A percentile compares a stretch with the other conserved stretches of the same genome.
These are phyloP conservation scores for Latrodectus geometricus DNA, from an alignment of 1,140 invertebrate genomes.

Conservation along the genomic window DNA sequence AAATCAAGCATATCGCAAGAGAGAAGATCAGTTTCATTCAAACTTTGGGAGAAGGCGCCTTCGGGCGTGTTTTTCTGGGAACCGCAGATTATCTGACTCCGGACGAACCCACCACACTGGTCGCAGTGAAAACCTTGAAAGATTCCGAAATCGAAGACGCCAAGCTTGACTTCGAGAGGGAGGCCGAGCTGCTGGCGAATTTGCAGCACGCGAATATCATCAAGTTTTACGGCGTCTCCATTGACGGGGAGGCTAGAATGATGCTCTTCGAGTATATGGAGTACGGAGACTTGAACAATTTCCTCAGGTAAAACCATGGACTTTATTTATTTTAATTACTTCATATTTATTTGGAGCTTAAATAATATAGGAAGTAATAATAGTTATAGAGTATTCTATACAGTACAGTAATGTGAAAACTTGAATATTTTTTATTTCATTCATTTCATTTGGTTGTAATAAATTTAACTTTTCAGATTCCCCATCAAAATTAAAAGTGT, in stretches of 20 bases:
- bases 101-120: conserved; percentile 65
- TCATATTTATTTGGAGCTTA: no score
- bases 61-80: conserved; percentile 71
- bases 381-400: no score
- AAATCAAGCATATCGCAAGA: conserved; percentile 67
- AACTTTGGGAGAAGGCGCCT: conserved; percentile 71
- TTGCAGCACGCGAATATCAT: conserved; percentile 71
- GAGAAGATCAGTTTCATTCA: conserved; percentile 69
- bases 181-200: conserved; percentile 70
- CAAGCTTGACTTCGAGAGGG: conserved; percentile 69
- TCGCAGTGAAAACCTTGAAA: conserved; percentile 69
- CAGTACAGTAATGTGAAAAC: no score
- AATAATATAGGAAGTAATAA: no score
- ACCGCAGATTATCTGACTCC: conserved; percentile 67
- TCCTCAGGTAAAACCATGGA: no score
- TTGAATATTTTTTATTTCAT: no score
- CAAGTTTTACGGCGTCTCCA: conserved; percentile 70
- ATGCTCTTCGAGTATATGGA: conserved; percentile 73
- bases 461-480: no score
- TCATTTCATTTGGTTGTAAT: no score
- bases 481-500: no score
- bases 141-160: conserved; percentile 61
- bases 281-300: no score
- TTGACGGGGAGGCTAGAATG: conserved; percentile 68
- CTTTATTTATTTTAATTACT: no score